phyloP scores from a whole-genome alignment of 2,888 invertebrate genomes.

The Zootermopsis nevadensis region DNA sequence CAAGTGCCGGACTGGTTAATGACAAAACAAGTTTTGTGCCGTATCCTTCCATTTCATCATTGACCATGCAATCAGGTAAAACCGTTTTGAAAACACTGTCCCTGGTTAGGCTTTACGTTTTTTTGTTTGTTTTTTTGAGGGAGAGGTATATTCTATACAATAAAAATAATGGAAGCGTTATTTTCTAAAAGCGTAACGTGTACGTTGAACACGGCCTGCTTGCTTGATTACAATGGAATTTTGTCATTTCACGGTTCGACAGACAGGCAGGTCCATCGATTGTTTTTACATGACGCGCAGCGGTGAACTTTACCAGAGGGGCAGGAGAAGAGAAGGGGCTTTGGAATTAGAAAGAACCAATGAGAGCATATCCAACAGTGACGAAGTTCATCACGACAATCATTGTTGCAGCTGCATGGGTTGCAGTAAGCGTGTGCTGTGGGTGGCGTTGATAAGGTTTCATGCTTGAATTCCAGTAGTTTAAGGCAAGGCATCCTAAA shows the following conservation, averaged over 20 bases:
- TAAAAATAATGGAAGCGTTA: conserved; percentile 21
- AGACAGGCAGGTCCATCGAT: conserved; percentile 39
- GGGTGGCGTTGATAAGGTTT: not conserved
- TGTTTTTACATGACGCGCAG: conserved; percentile 38
- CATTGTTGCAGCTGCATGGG: conserved; percentile 9
- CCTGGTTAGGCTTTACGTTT: not conserved
- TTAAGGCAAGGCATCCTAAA: not conserved
- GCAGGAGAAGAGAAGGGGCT: not conserved
- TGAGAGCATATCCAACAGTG: not conserved
- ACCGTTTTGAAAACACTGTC: not conserved
- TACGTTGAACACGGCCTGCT: conserved; percentile 29
- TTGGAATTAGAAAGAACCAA: not conserved
- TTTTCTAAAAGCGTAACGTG: conserved; percentile 15
- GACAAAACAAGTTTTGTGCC: too few species aligned
- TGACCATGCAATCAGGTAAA: not conserved
- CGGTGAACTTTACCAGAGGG: conserved; percentile 10
- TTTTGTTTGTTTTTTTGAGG: not conserved
- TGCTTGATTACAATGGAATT: conserved; percentile 43
- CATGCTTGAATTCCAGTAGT: not conserved
- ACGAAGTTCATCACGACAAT: not conserved
- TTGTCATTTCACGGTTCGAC: conserved; percentile 40
- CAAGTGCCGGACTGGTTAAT: too few species aligned
- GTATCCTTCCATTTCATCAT: not conserved
- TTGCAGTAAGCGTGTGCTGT: not conserved
- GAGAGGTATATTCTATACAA: not conserved